Conservation (phyloP, 1,140 invertebrate genomes). For the Bombus superbus region DNA sequence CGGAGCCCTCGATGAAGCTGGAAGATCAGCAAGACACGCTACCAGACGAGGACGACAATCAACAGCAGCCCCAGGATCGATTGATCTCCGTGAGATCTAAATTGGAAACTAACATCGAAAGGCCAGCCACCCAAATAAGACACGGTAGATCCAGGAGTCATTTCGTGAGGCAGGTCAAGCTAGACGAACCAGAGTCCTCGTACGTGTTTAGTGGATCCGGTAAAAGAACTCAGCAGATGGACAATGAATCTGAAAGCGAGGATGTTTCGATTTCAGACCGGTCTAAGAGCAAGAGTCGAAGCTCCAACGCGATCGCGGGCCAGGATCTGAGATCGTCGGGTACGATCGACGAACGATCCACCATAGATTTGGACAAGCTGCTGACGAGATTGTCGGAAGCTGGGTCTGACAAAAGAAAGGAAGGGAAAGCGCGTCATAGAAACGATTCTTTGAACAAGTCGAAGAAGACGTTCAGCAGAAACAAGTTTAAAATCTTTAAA, state of each 20-base stretch:
- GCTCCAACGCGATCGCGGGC: background rate
- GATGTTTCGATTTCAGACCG: background rate
- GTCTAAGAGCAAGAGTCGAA: background rate
- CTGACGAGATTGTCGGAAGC: slow-evolving; percentile 22
- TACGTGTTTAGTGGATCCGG: slow-evolving; percentile 12
- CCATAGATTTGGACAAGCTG: slow-evolving; percentile 24
- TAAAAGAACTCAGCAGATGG: slow-evolving; percentile 34
- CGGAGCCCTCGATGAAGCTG: background rate
- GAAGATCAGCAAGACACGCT: background rate
- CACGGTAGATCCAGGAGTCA: slow-evolving; percentile 77
- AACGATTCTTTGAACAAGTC: slow-evolving; percentile 54
- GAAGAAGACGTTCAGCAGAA: slow-evolving; percentile 41
- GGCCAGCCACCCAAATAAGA: slow-evolving; percentile 71
- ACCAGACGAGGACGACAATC: background rate
- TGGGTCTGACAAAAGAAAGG: slow-evolving; percentile 1
- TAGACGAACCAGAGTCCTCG: slow-evolving; percentile 26
- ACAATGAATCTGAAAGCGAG: slow-evolving; percentile 24
- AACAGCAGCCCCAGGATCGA: background rate
- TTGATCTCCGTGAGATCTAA: background rate
- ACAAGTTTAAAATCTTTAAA: slow-evolving; percentile 5
- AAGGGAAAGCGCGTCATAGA: background rate
- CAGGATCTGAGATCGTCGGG: background rate
- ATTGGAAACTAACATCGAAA: slow-evolving; percentile 66
- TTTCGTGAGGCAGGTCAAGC: slow-evolving; percentile 65
- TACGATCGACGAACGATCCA: slow-evolving; percentile 27